phyloP scores from a whole-genome alignment of 2,888 invertebrate species.

The Calliopum simillimum region DNA sequence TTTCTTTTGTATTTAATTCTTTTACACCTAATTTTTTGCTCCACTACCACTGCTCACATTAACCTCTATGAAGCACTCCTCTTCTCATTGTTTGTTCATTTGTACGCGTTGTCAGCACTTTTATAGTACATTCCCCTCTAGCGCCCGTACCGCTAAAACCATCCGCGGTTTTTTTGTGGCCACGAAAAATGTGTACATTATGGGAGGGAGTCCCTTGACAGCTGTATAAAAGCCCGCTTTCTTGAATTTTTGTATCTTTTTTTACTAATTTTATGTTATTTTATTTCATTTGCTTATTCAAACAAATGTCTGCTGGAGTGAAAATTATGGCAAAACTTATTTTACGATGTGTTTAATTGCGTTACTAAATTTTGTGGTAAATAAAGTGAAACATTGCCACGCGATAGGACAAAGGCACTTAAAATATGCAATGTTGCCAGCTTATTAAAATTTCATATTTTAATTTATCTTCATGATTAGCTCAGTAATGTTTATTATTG shows the following conservation, averaged over 20 bases:
- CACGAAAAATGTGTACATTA: not conserved
- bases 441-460: too few relatives aligned
- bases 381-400: too few relatives aligned
- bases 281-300: slow-evolving; percentile 6
- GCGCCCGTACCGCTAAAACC: not conserved
- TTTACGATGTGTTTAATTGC: slow-evolving; percentile 21
- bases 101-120: slow-evolving; percentile 22
- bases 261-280: not conserved
- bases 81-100: slow-evolving; percentile 23
- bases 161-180: not conserved
- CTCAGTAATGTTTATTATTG: too few relatives aligned
- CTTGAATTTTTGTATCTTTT: not conserved
- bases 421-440: too few relatives aligned
- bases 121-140: not conserved
- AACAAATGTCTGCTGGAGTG: slow-evolving; percentile 2
- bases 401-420: too few relatives aligned
- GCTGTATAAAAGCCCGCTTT: not conserved
- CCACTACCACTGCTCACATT: too few relatives aligned
- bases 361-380: not conserved
- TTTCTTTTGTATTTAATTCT: too few relatives aligned
- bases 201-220: not conserved
- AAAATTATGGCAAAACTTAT: slow-evolving; percentile 34
- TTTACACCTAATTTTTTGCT: too few relatives aligned
- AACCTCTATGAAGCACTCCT: too few relatives aligned
- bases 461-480: too few relatives aligned